Percentiles rank a stretch among this genome's conserved stretches.
Evolutionary conservation across 2,113 vertebrate genomes (phyloP).

Genomic region (Sinosuthora webbiana): DNA sequence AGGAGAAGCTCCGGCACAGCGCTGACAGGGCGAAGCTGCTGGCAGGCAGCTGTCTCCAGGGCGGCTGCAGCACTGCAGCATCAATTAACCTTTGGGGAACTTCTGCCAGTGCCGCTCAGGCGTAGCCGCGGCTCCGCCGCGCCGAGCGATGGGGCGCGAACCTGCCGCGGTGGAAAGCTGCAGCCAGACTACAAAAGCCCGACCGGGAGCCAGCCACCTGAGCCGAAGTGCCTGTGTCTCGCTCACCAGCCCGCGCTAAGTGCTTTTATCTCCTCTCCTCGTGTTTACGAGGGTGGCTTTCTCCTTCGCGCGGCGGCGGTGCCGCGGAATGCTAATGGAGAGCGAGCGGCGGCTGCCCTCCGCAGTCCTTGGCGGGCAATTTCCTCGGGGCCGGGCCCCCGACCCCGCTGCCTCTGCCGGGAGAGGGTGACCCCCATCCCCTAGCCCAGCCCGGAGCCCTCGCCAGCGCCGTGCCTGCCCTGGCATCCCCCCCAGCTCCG

Average conservation of each 20-base stretch:
- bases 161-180: not conserved
- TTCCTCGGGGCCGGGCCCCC: not conserved
- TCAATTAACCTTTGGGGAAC: conserved; percentile 63
- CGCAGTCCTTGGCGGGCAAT: conserved; percentile 24
- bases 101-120: conserved; percentile 26
- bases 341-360: conserved; percentile 20
- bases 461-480: not conserved
- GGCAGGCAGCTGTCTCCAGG: conserved; percentile 51
- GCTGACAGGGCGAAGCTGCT: conserved; percentile 17
- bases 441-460: not conserved
- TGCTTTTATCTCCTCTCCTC: conserved; percentile 51
- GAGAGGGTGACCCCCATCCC: not conserved
- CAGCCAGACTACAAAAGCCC: not conserved
- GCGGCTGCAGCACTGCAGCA: conserved; percentile 60
- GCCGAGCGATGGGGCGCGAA: not conserved
- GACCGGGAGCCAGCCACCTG: conserved; percentile 17
- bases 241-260: not conserved
- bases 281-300: conserved; percentile 39
- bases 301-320: not conserved
- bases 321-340: conserved; percentile 45
- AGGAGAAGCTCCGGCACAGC: not conserved
- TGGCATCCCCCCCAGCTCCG: not conserved
- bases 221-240: conserved; percentile 6
- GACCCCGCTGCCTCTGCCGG: not conserved
- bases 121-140: not conserved